phyloP scores from a whole-genome alignment of 2,888 invertebrate genomes.

The Petrolisthes manimaculis region DNA sequence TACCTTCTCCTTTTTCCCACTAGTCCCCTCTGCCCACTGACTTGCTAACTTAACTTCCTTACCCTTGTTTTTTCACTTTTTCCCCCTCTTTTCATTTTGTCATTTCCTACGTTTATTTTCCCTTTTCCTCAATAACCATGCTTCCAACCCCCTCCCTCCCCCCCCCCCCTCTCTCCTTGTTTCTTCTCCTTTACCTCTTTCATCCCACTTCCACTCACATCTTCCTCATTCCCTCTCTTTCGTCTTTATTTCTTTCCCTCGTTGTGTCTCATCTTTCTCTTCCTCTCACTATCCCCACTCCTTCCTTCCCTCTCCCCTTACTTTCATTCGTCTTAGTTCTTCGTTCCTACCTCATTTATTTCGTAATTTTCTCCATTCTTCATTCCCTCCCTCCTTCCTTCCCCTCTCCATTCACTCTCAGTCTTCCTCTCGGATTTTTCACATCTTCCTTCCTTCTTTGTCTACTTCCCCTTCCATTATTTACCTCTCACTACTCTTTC shows the following conservation, averaged over 20 bases:
- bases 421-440: too few species aligned
- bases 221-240: too few species aligned
- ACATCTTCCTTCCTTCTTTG: too few species aligned
- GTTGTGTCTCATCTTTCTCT: background rate
- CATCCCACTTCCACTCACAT: background rate
- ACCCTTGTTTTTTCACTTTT: background rate
- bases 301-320: background rate
- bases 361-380: too few species aligned
- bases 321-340: background rate
- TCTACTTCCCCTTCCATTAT: too few species aligned
- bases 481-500: too few species aligned
- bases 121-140: background rate
- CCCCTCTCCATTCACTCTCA: too few species aligned
- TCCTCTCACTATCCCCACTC: background rate
- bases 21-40: background rate
- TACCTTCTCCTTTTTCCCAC: background rate
- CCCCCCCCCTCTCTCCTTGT: background rate
- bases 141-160: background rate
- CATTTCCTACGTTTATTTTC: background rate
- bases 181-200: background rate
- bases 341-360: too few species aligned
- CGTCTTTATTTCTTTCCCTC: background rate
- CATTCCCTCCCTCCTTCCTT: too few species aligned
- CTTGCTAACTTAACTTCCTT: too few species aligned
- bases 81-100: background rate